phyloP scores from a whole-genome alignment of 2,888 invertebrate genomes.

The Oscheius sp. region DNA sequence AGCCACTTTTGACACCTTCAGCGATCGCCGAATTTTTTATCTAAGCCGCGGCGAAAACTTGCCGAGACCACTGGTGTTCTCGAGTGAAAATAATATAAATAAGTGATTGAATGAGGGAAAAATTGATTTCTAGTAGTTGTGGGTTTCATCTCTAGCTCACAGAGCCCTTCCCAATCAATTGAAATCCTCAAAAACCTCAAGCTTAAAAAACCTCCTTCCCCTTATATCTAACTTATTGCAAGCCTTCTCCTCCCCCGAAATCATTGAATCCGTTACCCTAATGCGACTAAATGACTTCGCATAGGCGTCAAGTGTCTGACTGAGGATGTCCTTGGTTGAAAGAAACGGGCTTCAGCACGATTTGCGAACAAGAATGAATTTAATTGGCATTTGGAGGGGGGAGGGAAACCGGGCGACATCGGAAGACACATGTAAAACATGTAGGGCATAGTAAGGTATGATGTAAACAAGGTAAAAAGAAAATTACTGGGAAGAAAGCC shows the following conservation, averaged over 20 bases:
- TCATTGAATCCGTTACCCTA: not conserved
- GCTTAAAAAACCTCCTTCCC: slow-evolving; percentile 55
- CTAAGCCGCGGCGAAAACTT: not conserved
- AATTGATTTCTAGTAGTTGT: too few relatives aligned
- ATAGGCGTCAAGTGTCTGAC: not conserved
- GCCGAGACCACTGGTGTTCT: not conserved
- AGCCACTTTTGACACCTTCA: not conserved
- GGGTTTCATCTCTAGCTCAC: too few relatives aligned
- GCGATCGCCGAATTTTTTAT: not conserved
- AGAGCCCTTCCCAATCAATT: not conserved
- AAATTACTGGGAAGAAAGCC: too few relatives aligned
- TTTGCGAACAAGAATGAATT: not conserved
- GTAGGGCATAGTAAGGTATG: too few relatives aligned
- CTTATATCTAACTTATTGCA: slow-evolving; percentile 51
- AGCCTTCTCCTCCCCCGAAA: slow-evolving; percentile 16
- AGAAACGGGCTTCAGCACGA: slow-evolving; percentile 16
- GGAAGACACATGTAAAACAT: not conserved
- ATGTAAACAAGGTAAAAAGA: too few relatives aligned
- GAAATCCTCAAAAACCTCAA: not conserved
- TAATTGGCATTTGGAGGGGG: slow-evolving; percentile 19
- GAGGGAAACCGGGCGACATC: slow-evolving; percentile 11
- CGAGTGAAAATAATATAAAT: too few relatives aligned
- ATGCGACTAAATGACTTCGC: slow-evolving; percentile 4
- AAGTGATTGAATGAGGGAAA: not conserved
- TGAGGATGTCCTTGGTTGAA: not conserved